phyloP scores from a whole-genome alignment of 2,113 vertebrate species.

The Rhea americana region DNA sequence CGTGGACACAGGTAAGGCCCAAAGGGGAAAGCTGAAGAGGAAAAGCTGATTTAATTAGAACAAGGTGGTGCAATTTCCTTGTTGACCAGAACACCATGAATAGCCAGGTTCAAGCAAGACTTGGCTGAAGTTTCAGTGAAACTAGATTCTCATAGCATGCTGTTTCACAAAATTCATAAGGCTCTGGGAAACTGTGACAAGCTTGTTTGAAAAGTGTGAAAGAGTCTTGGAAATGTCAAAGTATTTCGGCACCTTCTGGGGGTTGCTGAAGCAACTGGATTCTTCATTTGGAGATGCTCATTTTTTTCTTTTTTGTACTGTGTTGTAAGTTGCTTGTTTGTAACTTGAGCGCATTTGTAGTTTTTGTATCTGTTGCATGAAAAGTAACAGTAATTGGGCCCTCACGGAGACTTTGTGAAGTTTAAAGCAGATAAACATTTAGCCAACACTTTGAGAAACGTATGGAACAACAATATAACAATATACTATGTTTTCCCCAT shows the following conservation, averaged over 20 bases:
- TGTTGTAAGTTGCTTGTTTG: background rate
- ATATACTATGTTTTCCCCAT: background rate
- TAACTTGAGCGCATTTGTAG: background rate
- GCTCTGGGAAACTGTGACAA: constrained; percentile 52
- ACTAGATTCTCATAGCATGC: background rate
- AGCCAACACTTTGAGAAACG: background rate
- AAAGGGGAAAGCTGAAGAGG: background rate
- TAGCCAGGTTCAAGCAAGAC: constrained; percentile 22
- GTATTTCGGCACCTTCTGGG: constrained; percentile 70
- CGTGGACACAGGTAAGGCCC: background rate
- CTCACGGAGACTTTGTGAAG: background rate
- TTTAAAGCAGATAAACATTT: background rate
- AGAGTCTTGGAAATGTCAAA: constrained; percentile 69
- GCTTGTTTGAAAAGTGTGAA: constrained; percentile 72
- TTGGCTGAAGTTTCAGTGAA: constrained; percentile 16
- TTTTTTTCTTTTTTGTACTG: constrained; percentile 16
- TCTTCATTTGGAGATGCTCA: constrained; percentile 26
- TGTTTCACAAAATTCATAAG: background rate
- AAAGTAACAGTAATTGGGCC: background rate
- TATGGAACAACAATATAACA: background rate
- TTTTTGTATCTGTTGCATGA: background rate
- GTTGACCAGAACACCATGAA: constrained; percentile 7
- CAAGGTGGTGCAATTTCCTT: constrained; percentile 1
- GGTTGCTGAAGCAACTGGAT: constrained; percentile 53
- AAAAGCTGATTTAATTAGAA: constrained; percentile 32